Base-by-base conservation (phyloP, 2,888 invertebrate genomes). In the Artemia sinica region DNA sequence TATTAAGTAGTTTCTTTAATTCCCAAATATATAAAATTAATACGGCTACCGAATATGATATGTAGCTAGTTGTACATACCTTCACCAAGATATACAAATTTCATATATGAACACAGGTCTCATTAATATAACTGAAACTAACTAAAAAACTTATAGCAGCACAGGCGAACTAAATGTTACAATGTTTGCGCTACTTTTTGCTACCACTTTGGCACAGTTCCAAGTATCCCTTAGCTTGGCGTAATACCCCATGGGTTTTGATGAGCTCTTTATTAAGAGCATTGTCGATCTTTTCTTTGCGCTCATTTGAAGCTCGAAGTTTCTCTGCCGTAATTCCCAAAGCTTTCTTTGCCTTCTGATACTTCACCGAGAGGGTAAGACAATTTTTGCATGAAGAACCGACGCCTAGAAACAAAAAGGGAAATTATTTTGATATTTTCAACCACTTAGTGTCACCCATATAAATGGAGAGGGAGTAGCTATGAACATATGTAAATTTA, bases 201-300 rank as follows among this genome's bases (percentile, higher is more conserved):
- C 58, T 58, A 9, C 8, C 18, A 10, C 14, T 14, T 14, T 58
- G 58, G 58, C 58, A 58, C 58, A 58, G 76, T 72, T 75, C 75
- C 63, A 88, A 81, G 76, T 87, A 87, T 70, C 85, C 85, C 72
- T 87, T 84, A 63, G 87, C 88, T 78, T 85, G 85, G 71, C 85
- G 84, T 71, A 89, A 80, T 67, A 88, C 87, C 73, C 85, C 85
- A 73, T 87, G 86, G 48, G 88, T 88, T 79, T 87, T 87, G 75
- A 86, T 84, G 74, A 89, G 85, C 78, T 89, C 87, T 74, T 85
- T 84, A 76, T 87, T 87, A 76, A 91, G 89, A 66, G 89, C 88
- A 75, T 86, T 86, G 77, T 91, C 89, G 51, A 90, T 86, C 77
- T 85, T 86, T 75, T 86, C 85, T 77, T 90, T 91, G 73, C 86